These are phyloP conservation scores for Macheiramphus alcinus DNA, from an alignment of 2,113 vertebrate species.

Conservation along the genomic window DNA sequence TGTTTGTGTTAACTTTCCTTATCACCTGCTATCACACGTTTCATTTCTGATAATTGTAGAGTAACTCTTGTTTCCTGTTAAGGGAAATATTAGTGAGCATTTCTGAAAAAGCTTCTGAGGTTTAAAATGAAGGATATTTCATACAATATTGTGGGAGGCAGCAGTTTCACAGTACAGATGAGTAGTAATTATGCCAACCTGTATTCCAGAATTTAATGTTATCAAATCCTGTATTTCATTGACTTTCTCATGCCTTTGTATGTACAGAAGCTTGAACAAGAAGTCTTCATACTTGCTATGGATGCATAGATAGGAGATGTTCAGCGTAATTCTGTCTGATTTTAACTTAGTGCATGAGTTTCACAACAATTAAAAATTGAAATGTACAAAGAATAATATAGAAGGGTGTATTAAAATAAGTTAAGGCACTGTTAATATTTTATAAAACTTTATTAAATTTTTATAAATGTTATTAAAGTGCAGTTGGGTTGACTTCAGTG, in stretches of 20 bases:
- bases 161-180: neutral
- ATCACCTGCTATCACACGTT: neutral
- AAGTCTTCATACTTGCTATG: neutral
- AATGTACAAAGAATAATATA: slow-evolving; percentile 59
- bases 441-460: slow-evolving; percentile 71
- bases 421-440: slow-evolving; percentile 70
- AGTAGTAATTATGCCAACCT: neutral
- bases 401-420: slow-evolving; percentile 54
- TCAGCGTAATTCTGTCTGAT: slow-evolving; percentile 18
- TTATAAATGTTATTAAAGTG: slow-evolving; percentile 62
- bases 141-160: neutral
- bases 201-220: neutral
- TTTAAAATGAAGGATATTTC: neutral
- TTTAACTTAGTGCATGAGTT: slow-evolving; percentile 48
- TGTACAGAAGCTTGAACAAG: neutral
- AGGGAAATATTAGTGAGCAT: neutral
- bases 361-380: slow-evolving; percentile 70
- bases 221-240: neutral
- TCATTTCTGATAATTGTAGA: neutral
- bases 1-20: neutral
- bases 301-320: neutral
- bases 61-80: neutral
- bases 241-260: neutral
- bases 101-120: neutral
- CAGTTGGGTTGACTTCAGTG: slow-evolving; percentile 42